phyloP scores from a whole-genome alignment of 2,888 invertebrate species.

The Drosophila ochracea region DNA sequence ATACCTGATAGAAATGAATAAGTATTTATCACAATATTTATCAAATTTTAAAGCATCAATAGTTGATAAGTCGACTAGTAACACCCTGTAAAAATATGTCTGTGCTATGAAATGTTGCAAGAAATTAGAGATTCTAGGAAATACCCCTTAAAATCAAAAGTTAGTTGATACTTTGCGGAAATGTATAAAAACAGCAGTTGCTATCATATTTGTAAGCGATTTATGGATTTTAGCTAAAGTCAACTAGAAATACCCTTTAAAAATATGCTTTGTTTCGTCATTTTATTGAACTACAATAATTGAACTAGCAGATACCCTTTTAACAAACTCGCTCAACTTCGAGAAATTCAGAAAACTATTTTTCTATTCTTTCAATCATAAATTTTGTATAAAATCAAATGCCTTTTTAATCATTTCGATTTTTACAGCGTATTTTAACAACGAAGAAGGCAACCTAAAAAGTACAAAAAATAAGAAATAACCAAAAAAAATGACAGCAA shows the following conservation, averaged over 20 bases:
- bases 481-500: constrained; percentile 13
- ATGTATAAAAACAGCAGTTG: not conserved
- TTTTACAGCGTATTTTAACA: constrained; percentile 39
- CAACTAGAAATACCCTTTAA: not conserved
- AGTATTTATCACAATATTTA: not conserved
- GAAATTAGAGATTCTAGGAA: not conserved
- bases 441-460: not conserved
- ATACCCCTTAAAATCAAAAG: not conserved
- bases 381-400: not conserved
- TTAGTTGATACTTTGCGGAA: not conserved
- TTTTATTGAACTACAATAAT: too few relatives aligned
- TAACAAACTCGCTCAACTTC: too few relatives aligned
- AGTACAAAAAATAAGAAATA: not conserved
- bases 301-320: not conserved
- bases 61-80: too few relatives aligned
- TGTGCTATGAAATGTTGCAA: not conserved
- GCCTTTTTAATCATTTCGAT: not conserved
- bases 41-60: not conserved
- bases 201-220: not conserved
- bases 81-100: not conserved
- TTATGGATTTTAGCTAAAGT: not conserved
- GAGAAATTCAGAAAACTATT: too few relatives aligned
- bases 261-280: too few relatives aligned
- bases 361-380: too few relatives aligned
- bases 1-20: accelerated